phyloP scores from a whole-genome alignment of 2,888 invertebrate species.

The Mythimna lalbum region DNA sequence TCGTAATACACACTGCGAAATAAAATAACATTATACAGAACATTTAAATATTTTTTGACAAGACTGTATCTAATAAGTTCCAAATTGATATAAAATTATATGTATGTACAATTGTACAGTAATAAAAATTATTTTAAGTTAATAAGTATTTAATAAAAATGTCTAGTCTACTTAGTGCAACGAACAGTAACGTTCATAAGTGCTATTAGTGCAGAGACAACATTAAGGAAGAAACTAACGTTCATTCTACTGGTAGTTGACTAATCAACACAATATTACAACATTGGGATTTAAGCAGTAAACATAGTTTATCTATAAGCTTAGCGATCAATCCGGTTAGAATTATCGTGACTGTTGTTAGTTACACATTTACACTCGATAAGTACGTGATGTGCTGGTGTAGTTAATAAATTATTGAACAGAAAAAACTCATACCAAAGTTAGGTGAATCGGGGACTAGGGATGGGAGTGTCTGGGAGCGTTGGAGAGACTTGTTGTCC shows the following conservation, averaged over 20 bases:
- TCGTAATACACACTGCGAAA: conserved; percentile 97
- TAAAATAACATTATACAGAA: conserved; percentile 66
- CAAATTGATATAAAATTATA: neutral
- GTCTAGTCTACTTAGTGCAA: conserved; percentile 59
- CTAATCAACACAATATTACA: conserved; percentile 47
- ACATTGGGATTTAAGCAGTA: conserved; percentile 50
- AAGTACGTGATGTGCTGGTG: conserved; percentile 62
- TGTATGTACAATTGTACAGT: conserved; percentile 8
- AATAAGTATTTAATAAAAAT: conserved; percentile 37
- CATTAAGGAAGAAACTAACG: conserved; percentile 45
- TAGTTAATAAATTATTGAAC: conserved; percentile 58
- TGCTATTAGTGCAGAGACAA: conserved; percentile 60
- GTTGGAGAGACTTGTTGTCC: conserved; percentile 54
- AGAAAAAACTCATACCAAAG: conserved; percentile 66
- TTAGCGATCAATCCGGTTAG: conserved; percentile 69
- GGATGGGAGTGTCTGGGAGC: conserved; percentile 58
- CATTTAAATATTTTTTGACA: conserved; percentile 11
- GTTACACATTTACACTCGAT: conserved; percentile 68
- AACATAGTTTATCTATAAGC: conserved; percentile 64
- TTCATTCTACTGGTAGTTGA: conserved; percentile 47
- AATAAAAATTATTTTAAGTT: conserved; percentile 4
- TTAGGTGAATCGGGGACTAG: conserved; percentile 57
- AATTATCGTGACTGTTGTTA: conserved; percentile 68
- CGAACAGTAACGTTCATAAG: conserved; percentile 47
- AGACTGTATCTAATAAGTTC: conserved; percentile 4